A percentile compares a stretch with the other conserved stretches of the same genome.
Evolutionary conservation across 2,797 vertebrate species (phyloP).

Genomic region (Pyrocephalus nanus): DNA sequence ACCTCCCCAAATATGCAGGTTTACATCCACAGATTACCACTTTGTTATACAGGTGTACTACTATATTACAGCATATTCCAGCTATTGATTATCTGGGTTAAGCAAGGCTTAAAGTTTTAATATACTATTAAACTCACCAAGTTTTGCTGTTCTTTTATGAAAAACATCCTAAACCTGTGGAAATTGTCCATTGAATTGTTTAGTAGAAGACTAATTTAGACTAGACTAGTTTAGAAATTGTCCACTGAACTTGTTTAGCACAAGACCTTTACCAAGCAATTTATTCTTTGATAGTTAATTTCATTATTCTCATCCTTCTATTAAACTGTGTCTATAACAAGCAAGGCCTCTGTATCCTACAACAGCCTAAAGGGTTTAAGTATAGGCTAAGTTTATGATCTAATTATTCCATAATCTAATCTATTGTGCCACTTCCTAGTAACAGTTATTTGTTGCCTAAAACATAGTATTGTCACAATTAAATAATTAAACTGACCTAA

Average conservation of each 20-base stretch:
- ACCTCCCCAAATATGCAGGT: fast-evolving
- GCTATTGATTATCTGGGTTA: not conserved
- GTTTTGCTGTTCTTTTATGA: not conserved
- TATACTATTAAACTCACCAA: not conserved
- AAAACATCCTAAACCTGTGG: not conserved
- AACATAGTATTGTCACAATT: not conserved
- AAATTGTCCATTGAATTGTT: not conserved
- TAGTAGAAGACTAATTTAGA: too few species aligned
- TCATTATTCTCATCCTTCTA: not conserved
- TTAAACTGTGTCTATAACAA: not conserved
- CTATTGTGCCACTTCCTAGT: not conserved
- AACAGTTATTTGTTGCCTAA: conserved; percentile 1
- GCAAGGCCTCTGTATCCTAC: not conserved
- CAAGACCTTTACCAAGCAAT: not conserved
- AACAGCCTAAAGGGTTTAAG: conserved; percentile 8
- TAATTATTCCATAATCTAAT: conserved; percentile 34
- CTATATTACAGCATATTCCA: not conserved
- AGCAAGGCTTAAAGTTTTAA: not conserved
- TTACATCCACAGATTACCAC: not conserved
- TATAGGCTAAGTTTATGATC: not conserved
- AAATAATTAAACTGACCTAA: conserved; percentile 33
- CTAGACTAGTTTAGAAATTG: too few species aligned
- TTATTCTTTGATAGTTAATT: not conserved
- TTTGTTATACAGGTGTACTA: not conserved
- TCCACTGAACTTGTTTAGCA: not conserved